phyloP scores from a whole-genome alignment of 2,888 invertebrate species.

The Habroteleia sp. region DNA sequence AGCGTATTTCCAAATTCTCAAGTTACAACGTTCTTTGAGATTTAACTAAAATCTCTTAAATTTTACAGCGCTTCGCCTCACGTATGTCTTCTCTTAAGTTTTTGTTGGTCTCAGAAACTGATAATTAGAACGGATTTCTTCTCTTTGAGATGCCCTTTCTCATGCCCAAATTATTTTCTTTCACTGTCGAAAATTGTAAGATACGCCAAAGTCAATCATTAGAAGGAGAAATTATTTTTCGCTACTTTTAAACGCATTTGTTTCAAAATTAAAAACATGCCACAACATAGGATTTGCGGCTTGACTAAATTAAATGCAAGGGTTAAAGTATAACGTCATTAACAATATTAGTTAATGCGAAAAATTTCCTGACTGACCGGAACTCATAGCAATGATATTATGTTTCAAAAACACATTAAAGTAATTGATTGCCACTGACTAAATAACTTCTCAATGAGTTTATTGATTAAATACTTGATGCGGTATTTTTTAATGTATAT shows the following conservation, averaged over 20 bases:
- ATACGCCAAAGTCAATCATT: background rate
- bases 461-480: conserved; percentile 12
- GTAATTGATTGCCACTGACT: conserved; percentile 13
- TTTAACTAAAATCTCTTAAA: conserved; percentile 49
- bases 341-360: conserved; percentile 13
- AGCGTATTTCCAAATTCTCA: conserved; percentile 75
- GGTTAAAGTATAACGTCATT: conserved; percentile 15
- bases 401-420: conserved; percentile 37
- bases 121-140: conserved; percentile 45
- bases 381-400: too few relatives aligned
- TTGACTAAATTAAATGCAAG: too few relatives aligned
- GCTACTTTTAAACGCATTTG: too few relatives aligned
- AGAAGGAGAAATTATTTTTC: background rate
- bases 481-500: conserved; percentile 8
- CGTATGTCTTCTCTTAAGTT: conserved; percentile 38
- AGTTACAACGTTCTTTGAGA: conserved; percentile 60
- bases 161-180: conserved; percentile 17
- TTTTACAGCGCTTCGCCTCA: conserved; percentile 29
- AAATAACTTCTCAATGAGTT: conserved; percentile 3
- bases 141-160: conserved; percentile 13
- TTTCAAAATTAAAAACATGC: conserved; percentile 12
- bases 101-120: conserved; percentile 36
- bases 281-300: too few relatives aligned
- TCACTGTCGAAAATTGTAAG: background rate
- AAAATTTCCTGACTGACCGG: conserved; percentile 1